Conservation (phyloP, 2,113 vertebrate species). For the Corapipo altera region DNA sequence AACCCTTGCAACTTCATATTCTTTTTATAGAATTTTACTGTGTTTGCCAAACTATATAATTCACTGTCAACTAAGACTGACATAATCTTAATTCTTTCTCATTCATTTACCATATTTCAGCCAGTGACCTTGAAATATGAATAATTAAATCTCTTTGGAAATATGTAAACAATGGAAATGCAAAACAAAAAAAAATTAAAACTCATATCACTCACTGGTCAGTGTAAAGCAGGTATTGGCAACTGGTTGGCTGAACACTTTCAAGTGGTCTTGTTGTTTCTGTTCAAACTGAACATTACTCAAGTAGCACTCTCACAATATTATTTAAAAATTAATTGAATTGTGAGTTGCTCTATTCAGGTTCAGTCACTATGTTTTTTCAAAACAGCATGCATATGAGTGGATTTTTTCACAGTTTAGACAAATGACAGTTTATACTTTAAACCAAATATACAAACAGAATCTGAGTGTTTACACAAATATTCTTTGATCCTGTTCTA, state of each 20-base stretch:
- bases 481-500: not conserved
- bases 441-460: not conserved
- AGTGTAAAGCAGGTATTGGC: not conserved
- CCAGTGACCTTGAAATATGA: not conserved
- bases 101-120: not conserved
- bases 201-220: not conserved
- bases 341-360: not conserved
- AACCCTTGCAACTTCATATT: not conserved
- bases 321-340: not conserved
- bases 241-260: rapidly evolving
- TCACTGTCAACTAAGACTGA: not conserved
- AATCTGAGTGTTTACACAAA: not conserved
- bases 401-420: not conserved
- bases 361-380: not conserved
- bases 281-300: not conserved
- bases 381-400: not conserved
- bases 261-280: not conserved
- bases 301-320: not conserved
- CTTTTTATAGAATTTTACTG: not conserved
- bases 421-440: not conserved
- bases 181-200: not conserved
- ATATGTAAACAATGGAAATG: not conserved
- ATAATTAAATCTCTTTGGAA: not conserved
- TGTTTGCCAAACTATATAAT: not conserved
- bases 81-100: not conserved